These are phyloP conservation scores for Lathamus discolor DNA, from an alignment of 2,113 vertebrate genomes.

Conservation along the genomic window DNA sequence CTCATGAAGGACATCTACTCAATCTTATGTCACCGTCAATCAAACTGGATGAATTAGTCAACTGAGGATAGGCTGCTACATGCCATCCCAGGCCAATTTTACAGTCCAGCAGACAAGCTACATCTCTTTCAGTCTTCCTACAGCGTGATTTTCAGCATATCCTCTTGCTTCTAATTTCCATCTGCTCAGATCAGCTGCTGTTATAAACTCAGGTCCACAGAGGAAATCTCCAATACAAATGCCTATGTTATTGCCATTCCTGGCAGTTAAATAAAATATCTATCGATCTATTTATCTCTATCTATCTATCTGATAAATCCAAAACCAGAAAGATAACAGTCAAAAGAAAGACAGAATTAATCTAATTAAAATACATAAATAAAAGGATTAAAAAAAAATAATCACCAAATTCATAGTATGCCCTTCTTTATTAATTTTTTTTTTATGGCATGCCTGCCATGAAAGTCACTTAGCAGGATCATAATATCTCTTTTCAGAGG, in stretches of 20 bases:
- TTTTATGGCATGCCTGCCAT: background rate
- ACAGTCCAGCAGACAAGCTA: background rate
- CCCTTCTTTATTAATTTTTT: background rate
- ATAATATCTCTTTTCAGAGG: background rate
- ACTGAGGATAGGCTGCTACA: background rate
- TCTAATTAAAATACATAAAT: background rate
- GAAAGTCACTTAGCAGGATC: background rate
- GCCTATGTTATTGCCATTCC: background rate
- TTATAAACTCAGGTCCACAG: background rate
- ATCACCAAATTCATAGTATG: background rate
- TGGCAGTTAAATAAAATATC: background rate
- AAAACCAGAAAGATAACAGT: background rate
- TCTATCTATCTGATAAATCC: background rate
- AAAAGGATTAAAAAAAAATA: background rate
- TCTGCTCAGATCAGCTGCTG: conserved; percentile 24
- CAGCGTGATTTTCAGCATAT: background rate
- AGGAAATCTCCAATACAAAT: background rate
- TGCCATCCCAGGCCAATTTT: background rate
- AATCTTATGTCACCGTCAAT: background rate
- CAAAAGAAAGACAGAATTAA: background rate
- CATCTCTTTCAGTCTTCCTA: conserved; percentile 6
- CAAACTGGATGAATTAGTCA: background rate
- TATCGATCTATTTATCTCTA: background rate
- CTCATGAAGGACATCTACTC: background rate
- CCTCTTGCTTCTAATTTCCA: conserved; percentile 24